Evolutionary conservation across 2,888 invertebrate genomes (phyloP), one percentile per base, ranked within the genome.

Genomic region (Coelogynopora nodosa): DNA sequence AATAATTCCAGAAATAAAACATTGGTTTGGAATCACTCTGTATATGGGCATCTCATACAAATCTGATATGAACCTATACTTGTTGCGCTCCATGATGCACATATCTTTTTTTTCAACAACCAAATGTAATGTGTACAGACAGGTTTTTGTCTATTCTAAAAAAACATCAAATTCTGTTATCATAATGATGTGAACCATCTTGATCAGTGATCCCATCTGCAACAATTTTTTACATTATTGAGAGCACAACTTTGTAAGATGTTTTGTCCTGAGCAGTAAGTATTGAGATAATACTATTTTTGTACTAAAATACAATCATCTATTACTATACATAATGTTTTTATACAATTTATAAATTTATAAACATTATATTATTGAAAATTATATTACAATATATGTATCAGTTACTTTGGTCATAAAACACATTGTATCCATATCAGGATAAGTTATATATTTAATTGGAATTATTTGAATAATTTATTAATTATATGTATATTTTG

Each of bases 1-100:
- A 10, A 23, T n/a, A 5, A 74, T 74, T 2, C 74, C 27, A 26
- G 74, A 74, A 74, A 10, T 74, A 23, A 2, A 74, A 26, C 5
- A 23, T 2, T 74, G 74, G 74, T 74, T 74, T 26, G 27, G 18
- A 2, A 2, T 74, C 18, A 26, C 23, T 74, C 23, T 74, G 27
- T 74, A 74, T 23, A 74, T 74, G 74, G 74, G 74, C 74, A 74
- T 74, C 18, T 74, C 74, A 23, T 74, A 74, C 27, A 74, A 74
- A 26, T 26, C 27, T 2, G 74, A 74, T 23, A 26, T 74, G 74
- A 23, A 10, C 2, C 74, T 74, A 26, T 74, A 74, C 74, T 74
- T 10, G 74, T 74, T 26, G 23, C 74, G 74, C 2, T 74, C 74
- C 5, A 23, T 26, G 23, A 2, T 74, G 23, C 74, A 74, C 23